Evolutionary conservation across 2,797 vertebrate genomes (phyloP).

Genomic region (Alexandromys oeconomus): DNA sequence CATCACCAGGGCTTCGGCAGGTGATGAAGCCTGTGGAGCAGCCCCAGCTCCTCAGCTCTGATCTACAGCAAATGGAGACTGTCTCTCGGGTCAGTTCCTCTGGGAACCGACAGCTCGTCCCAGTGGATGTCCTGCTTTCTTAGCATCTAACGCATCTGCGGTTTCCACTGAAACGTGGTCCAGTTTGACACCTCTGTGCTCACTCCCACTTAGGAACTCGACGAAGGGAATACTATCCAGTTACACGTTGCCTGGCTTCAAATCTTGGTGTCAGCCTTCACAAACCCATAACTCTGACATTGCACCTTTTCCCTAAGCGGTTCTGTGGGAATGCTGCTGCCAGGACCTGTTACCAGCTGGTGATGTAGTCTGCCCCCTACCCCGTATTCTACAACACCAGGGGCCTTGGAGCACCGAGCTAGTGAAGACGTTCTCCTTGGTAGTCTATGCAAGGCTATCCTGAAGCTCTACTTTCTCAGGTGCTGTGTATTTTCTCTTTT

Average conservation of each 20-base stretch:
- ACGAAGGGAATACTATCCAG: background rate
- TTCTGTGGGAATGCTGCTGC: background rate
- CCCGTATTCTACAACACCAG: background rate
- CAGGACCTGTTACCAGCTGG: background rate
- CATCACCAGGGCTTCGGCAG: too few relatives aligned
- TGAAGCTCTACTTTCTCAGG: background rate
- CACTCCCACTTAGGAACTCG: too few relatives aligned
- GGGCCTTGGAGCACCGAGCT: background rate
- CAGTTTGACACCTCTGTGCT: background rate
- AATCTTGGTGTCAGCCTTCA: background rate
- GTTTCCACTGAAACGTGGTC: background rate
- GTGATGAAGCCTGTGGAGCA: too few relatives aligned
- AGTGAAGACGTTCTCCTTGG: background rate
- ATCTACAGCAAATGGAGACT: too few relatives aligned
- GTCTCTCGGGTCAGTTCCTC: too few relatives aligned
- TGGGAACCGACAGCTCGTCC: too few relatives aligned
- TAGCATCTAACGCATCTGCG: background rate
- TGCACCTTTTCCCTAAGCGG: background rate
- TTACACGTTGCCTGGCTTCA: background rate
- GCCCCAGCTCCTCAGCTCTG: too few relatives aligned
- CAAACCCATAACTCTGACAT: background rate
- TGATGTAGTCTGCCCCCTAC: background rate
- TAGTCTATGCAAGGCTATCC: background rate
- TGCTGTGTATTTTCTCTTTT: background rate
- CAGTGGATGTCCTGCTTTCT: background rate